Percentiles rank a stretch among this genome's conserved stretches.
These are phyloP conservation scores for Pedionomus torquatus DNA, from an alignment of 2,113 vertebrate species.

Conservation along the genomic window DNA sequence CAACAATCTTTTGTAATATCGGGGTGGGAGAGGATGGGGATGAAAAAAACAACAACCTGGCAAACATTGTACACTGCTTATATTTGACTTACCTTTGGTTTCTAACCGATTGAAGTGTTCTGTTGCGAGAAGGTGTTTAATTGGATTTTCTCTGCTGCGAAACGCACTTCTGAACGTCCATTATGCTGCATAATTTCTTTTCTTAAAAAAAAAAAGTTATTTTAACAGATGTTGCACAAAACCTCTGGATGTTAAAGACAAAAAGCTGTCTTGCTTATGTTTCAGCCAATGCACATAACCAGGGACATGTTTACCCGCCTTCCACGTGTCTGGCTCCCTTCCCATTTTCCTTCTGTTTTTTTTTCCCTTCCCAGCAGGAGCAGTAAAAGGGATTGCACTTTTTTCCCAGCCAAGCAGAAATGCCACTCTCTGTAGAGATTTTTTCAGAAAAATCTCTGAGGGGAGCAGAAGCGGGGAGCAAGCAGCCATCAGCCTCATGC, in stretches of 20 bases:
- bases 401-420: constrained; percentile 50
- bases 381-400: constrained; percentile 59
- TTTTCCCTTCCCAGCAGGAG: constrained; percentile 46
- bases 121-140: constrained; percentile 65
- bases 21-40: background rate
- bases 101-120: constrained; percentile 1
- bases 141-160: constrained; percentile 75
- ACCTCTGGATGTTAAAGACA: background rate
- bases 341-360: background rate
- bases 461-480: constrained; percentile 1
- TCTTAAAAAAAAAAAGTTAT: background rate
- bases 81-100: constrained; percentile 49
- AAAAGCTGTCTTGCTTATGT: constrained; percentile 8
- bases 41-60: constrained; percentile 2
- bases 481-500: accelerated
- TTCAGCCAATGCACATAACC: constrained; percentile 5
- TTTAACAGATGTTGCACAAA: constrained; percentile 54
- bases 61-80: constrained; percentile 58
- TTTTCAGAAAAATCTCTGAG: background rate
- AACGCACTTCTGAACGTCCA: constrained; percentile 43
- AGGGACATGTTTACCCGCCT: constrained; percentile 35
- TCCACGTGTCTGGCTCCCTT: constrained; percentile 31
- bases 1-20: constrained; percentile 16
- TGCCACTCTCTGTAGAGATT: constrained; percentile 19
- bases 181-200: background rate